These are phyloP conservation scores for Pachyuromys duprasi DNA, from an alignment of 2,797 vertebrate genomes.

Conservation along the genomic window DNA sequence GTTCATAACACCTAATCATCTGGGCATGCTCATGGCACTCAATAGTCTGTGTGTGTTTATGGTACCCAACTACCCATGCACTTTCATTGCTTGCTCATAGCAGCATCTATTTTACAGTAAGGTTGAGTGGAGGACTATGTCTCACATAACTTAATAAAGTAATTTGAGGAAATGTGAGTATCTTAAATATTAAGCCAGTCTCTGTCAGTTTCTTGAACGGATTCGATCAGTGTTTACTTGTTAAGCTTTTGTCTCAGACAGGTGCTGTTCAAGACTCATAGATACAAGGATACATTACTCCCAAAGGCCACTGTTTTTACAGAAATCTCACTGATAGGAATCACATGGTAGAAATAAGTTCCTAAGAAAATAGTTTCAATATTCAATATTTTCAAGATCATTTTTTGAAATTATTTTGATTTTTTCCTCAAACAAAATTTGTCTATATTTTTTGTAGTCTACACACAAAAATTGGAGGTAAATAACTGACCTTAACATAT, in stretches of 20 bases:
- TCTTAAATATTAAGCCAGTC: neutral
- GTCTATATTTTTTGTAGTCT: neutral
- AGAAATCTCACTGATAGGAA: neutral
- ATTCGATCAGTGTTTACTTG: neutral
- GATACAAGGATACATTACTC: neutral
- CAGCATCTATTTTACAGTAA: neutral
- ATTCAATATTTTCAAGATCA: neutral
- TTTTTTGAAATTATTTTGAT: neutral
- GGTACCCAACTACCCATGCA: neutral
- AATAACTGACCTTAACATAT: neutral
- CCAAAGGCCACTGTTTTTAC: neutral
- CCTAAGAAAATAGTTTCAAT: neutral
- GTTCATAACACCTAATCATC: too few relatives aligned
- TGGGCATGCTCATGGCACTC: too few relatives aligned
- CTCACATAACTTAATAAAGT: neutral
- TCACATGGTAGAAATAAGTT: neutral
- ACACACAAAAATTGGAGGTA: neutral
- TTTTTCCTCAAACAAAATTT: neutral
- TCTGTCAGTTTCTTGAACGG: neutral
- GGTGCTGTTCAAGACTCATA: too few relatives aligned
- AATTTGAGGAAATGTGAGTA: neutral
- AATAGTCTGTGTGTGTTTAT: too few relatives aligned
- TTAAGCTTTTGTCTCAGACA: neutral
- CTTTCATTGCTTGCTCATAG: too few relatives aligned
- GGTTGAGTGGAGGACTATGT: accelerated